A percentile compares a stretch with the other conserved stretches of the same genome.
Conservation (phyloP, 2,113 vertebrate genomes). For the Psettodes erumei region DNA sequence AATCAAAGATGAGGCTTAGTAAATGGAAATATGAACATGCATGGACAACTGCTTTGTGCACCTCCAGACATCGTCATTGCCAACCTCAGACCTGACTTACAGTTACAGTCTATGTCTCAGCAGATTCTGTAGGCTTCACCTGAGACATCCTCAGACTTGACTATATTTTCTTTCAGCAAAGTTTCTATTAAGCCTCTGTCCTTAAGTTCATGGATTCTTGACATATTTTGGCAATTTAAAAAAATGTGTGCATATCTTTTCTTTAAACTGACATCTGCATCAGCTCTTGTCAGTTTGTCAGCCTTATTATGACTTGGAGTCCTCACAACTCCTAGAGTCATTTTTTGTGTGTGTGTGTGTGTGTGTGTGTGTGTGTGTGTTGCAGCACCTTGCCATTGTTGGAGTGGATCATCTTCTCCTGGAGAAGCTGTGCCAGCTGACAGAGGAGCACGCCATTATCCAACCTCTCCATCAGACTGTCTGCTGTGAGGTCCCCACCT, state of each 20-base stretch:
- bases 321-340: too few species aligned
- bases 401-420: conserved; percentile 91
- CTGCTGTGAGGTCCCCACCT: conserved; percentile 92
- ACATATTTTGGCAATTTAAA: too few species aligned
- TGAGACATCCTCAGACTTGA: not conserved
- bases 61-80: not conserved
- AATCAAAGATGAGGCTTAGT: not conserved
- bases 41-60: not conserved
- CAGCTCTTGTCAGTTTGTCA: not conserved
- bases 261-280: not conserved
- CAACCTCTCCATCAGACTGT: conserved; percentile 92
- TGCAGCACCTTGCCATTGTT: conserved; percentile 87
- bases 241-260: too few species aligned
- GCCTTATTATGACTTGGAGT: not conserved
- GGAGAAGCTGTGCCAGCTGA: conserved; percentile 91
- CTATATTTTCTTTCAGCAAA: not conserved
- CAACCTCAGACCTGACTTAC: not conserved
- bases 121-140: not conserved
- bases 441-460: conserved; percentile 96
- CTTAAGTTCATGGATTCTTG: not conserved
- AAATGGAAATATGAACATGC: conserved; percentile 18
- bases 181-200: too few species aligned
- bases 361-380: conserved; percentile 11
- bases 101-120: not conserved
- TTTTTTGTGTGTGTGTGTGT: conserved; percentile 7